phyloP scores from a whole-genome alignment of 2,888 invertebrate species.

The Alviniconcha strummeri region DNA sequence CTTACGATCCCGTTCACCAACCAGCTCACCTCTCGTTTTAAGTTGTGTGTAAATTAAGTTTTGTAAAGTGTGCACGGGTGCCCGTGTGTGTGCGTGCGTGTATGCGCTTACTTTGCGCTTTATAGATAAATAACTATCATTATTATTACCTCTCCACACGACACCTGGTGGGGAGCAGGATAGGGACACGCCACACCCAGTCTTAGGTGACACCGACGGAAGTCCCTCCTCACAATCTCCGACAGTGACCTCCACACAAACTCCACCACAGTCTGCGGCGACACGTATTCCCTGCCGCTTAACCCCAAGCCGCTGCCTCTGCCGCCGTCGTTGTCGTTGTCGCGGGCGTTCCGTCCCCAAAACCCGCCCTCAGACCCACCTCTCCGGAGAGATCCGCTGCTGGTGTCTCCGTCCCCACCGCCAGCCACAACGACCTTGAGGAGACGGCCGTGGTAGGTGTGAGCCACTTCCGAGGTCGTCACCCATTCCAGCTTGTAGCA shows the following conservation, averaged over 20 bases:
- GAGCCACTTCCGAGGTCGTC: constrained; percentile 1
- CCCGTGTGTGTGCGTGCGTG: no score
- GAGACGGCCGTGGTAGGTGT: constrained; percentile 26
- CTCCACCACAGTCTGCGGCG: constrained; percentile 30
- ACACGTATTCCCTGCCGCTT: not conserved
- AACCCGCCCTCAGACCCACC: not conserved
- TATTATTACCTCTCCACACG: constrained; percentile 36
- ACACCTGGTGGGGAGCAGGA: constrained; percentile 43
- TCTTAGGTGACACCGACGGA: constrained; percentile 43
- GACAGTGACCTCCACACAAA: constrained; percentile 39
- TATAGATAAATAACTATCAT: no score
- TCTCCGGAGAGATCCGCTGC: not conserved
- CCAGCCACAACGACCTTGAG: constrained; percentile 21
- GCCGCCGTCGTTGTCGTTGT: not conserved
- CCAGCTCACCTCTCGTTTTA: no score
- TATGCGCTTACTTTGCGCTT: no score
- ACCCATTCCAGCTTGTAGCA: constrained; percentile 46
- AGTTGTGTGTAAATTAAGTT: no score
- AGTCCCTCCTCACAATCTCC: constrained; percentile 46
- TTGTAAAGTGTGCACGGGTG: no score
- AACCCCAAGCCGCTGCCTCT: not conserved
- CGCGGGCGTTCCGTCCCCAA: not conserved
- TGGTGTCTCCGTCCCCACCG: no score
- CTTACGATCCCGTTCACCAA: no score
- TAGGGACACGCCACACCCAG: constrained; percentile 48